A percentile compares a stretch with the other conserved stretches of the same genome.
Conservation (phyloP, 2,113 vertebrate genomes). For the Candoia aspera region DNA sequence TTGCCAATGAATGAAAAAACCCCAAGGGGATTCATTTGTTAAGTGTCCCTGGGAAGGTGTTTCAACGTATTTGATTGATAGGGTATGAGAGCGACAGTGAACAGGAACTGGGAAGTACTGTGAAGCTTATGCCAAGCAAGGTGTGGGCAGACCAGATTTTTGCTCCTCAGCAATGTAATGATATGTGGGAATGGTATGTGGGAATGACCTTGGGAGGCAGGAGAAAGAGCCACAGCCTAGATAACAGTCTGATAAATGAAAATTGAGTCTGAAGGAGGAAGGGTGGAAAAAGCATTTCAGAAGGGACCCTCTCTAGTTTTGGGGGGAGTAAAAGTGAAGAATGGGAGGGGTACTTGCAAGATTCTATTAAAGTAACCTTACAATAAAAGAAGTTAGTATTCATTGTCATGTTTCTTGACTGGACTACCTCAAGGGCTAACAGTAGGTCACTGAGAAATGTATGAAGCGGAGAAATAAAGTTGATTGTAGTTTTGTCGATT, state of each 20-base stretch:
- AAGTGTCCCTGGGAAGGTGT: neutral
- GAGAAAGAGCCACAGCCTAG: too few species aligned
- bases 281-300: neutral
- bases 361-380: neutral
- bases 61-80: neutral
- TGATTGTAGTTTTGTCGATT: neutral
- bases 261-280: neutral
- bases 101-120: neutral
- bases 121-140: neutral
- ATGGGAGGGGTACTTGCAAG: neutral
- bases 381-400: neutral
- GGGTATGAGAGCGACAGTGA: neutral
- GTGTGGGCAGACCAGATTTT: neutral
- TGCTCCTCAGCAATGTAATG: neutral
- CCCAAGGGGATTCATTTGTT: neutral
- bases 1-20: neutral
- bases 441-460: neutral
- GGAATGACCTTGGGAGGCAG: too few species aligned
- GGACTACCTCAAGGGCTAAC: neutral
- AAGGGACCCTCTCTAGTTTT: neutral
- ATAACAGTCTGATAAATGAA: neutral
- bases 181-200: too few species aligned
- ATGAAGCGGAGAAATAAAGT: neutral
- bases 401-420: neutral
- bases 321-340: neutral